Evolutionary conservation across 2,888 invertebrate genomes (phyloP).

Genomic region (Tiphia femorata): DNA sequence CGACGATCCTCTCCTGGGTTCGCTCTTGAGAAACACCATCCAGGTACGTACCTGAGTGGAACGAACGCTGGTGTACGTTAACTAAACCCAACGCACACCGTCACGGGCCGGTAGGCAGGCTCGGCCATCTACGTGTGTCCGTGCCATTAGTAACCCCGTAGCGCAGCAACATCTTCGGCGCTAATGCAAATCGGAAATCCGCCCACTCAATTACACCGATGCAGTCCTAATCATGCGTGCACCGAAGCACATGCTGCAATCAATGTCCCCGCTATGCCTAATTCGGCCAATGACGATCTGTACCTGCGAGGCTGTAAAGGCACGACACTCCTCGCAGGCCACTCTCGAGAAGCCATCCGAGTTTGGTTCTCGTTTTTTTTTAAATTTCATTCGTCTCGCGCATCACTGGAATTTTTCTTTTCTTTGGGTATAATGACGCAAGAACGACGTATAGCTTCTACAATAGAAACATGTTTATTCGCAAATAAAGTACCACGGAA

Average conservation of each 20-base stretch:
- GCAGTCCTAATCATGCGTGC: constrained; percentile 49
- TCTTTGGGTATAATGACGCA: no score
- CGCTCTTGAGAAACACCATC: constrained; percentile 39
- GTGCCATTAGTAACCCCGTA: constrained; percentile 48
- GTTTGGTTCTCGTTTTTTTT: no score
- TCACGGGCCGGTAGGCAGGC: constrained; percentile 37
- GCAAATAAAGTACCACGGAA: no score
- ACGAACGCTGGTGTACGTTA: background rate
- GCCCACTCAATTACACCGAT: constrained; percentile 56
- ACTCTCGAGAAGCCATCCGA: no score
- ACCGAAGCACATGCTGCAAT: constrained; percentile 42
- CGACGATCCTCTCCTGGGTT: constrained; percentile 13
- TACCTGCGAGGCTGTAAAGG: no score
- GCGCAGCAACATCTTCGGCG: constrained; percentile 50
- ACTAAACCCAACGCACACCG: constrained; percentile 15
- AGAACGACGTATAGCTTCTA: no score
- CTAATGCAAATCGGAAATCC: constrained; percentile 61
- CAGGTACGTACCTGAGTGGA: constrained; percentile 41
- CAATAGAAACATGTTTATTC: no score
- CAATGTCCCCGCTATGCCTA: constrained; percentile 40
- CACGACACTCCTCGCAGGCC: no score
- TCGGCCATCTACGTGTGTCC: constrained; percentile 41
- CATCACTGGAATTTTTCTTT: no score
- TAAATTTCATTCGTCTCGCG: no score
- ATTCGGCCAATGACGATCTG: constrained; percentile 35